phyloP scores from a whole-genome alignment of 2,113 vertebrate genomes.

The Macrotis lagotis region DNA sequence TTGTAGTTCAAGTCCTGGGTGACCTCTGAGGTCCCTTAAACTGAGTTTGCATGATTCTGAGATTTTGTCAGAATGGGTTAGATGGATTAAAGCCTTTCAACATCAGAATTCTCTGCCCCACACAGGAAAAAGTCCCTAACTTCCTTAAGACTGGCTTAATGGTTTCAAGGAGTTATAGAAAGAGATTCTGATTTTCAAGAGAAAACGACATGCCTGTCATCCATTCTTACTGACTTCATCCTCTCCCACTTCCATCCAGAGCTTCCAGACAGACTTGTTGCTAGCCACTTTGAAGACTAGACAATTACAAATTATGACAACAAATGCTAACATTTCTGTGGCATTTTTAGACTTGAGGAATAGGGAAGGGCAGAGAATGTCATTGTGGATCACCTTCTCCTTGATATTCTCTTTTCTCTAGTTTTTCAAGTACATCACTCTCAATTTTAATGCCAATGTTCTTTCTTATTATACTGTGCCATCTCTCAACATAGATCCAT shows the following conservation, averaged over 20 bases:
- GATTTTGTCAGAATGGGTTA: background rate
- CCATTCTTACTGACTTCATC: background rate
- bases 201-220: background rate
- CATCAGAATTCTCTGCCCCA: background rate
- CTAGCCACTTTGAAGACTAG: background rate
- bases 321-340: background rate
- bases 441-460: background rate
- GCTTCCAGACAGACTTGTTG: background rate
- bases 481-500: background rate
- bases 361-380: background rate
- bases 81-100: background rate
- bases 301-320: background rate
- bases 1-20: background rate
- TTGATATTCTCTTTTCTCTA: background rate
- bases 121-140: background rate
- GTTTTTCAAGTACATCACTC: background rate
- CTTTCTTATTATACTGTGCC: background rate
- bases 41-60: background rate
- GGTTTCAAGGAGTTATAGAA: background rate
- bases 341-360: background rate
- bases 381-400: background rate
- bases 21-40: background rate
- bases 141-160: background rate
- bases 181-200: background rate
- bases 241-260: background rate